Evolutionary conservation across 2,113 vertebrate species (phyloP).

Genomic region (Centropristis striata): DNA sequence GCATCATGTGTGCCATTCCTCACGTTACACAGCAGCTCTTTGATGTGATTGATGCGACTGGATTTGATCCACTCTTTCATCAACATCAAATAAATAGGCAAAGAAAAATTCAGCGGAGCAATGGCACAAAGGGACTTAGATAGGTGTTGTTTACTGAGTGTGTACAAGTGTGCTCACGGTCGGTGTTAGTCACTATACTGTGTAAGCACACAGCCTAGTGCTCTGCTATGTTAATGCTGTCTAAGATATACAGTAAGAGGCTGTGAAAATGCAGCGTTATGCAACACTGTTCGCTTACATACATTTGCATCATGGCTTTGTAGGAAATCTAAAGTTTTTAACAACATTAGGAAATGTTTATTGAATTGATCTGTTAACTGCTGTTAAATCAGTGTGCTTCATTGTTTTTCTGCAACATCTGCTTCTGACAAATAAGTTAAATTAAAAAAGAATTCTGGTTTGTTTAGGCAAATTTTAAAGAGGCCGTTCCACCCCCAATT

Average conservation of each 20-base stretch:
- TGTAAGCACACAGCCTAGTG: background rate
- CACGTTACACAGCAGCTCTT: conserved; percentile 62
- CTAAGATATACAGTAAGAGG: background rate
- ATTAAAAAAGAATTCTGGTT: too few species aligned
- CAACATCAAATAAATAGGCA: conserved; percentile 68
- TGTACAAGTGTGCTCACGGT: conserved; percentile 16
- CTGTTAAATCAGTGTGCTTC: too few species aligned
- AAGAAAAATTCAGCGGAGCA: conserved; percentile 49
- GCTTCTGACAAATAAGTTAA: too few species aligned
- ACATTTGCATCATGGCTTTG: background rate
- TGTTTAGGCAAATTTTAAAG: too few species aligned
- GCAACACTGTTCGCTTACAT: background rate
- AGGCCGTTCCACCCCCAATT: too few species aligned
- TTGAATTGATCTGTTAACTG: background rate
- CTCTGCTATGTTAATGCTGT: background rate
- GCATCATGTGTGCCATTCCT: conserved; percentile 39
- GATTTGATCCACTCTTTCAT: conserved; percentile 75
- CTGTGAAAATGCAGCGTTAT: conserved; percentile 3
- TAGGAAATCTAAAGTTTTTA: background rate
- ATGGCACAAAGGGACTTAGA: conserved; percentile 31
- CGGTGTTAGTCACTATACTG: background rate
- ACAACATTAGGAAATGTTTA: background rate
- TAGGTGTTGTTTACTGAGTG: conserved; percentile 30
- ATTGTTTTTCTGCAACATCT: too few species aligned
- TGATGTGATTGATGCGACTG: conserved; percentile 73